These are phyloP conservation scores for Ciconia stormi DNA, from an alignment of 2,113 vertebrate genomes.

Conservation along the genomic window DNA sequence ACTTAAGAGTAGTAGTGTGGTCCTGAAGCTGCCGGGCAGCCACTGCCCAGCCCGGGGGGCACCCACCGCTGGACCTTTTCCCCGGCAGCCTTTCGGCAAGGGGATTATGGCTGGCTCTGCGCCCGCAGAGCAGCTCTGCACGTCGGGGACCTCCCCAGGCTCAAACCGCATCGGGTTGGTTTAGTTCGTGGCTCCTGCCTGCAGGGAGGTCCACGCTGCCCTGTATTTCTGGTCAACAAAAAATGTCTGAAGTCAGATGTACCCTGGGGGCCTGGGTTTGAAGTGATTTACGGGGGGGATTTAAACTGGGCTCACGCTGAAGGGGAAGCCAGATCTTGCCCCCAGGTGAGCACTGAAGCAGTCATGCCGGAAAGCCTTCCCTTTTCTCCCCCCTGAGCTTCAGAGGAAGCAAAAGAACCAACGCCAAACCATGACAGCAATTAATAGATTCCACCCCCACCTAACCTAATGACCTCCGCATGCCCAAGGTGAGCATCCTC, in stretches of 20 bases:
- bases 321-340: fast-evolving
- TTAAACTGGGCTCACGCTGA: fast-evolving
- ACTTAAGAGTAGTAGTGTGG: not conserved
- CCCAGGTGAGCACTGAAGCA: not conserved
- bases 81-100: fast-evolving
- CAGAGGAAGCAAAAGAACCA: not conserved
- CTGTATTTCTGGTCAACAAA: not conserved
- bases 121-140: fast-evolving
- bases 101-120: fast-evolving
- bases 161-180: not conserved
- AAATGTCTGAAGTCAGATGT: not conserved
- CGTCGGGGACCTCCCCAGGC: fast-evolving
- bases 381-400: not conserved
- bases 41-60: fast-evolving
- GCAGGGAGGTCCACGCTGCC: too few relatives aligned
- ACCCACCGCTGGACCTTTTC: fast-evolving
- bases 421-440: not conserved
- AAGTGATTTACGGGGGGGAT: not conserved
- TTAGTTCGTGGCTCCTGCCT: not conserved
- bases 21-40: not conserved
- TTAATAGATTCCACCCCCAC: not conserved
- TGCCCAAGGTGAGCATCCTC: not conserved
- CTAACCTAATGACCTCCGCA: not conserved
- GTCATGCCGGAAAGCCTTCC: not conserved
- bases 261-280: not conserved